Evolutionary conservation across 2,113 vertebrate species (phyloP).

Genomic region (Gallinago jamesoni): DNA sequence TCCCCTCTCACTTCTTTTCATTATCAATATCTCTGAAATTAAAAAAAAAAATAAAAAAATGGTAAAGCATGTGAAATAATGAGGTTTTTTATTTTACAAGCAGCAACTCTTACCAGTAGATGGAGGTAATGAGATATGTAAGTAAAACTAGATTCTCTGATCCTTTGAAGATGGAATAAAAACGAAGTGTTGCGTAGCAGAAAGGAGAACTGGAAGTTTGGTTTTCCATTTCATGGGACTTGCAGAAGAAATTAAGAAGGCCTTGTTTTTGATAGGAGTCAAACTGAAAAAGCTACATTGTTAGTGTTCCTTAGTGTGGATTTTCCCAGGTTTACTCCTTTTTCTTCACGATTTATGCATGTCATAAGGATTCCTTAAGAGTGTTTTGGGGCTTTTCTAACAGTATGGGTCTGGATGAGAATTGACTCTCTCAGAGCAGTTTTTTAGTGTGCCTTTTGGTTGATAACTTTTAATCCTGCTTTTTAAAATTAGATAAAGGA

Average conservation of each 20-base stretch:
- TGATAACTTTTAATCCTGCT: background rate
- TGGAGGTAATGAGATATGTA: slow-evolving; percentile 63
- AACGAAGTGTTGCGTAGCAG: background rate
- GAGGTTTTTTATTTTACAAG: background rate
- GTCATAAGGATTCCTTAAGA: background rate
- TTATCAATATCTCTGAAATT: background rate
- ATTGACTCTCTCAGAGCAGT: background rate
- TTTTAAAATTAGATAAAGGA: background rate
- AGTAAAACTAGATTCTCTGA: background rate
- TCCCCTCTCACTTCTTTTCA: background rate
- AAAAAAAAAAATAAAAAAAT: background rate
- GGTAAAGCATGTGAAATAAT: fast-evolving
- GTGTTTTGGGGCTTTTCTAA: background rate
- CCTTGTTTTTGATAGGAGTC: background rate
- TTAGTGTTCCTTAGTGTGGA: background rate
- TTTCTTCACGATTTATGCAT: background rate
- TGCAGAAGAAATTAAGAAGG: background rate
- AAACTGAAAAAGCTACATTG: background rate
- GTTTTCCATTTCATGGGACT: background rate
- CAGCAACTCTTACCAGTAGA: slow-evolving; percentile 55
- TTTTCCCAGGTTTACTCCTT: background rate
- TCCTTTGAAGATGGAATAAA: background rate
- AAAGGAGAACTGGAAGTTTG: background rate
- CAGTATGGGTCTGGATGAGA: background rate
- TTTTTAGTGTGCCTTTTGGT: background rate